Conservation (phyloP, 64 coral and sea anemone species). For the Porites lutea region DNA sequence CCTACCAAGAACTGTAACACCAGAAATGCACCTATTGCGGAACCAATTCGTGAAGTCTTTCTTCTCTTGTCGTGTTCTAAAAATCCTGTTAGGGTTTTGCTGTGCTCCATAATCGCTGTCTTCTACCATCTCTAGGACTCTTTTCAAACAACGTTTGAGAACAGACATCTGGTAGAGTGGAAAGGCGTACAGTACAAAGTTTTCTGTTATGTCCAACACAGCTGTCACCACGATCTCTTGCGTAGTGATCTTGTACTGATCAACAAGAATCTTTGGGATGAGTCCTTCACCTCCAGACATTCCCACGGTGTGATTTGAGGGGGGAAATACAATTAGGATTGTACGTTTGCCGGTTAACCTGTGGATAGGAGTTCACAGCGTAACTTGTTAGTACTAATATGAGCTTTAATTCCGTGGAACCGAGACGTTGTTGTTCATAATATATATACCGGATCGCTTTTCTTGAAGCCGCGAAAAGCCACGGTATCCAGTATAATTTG, state of each 20-base stretch:
- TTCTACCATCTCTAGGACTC: background rate
- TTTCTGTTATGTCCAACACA: conserved; percentile 28
- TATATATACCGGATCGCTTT: too few relatives aligned
- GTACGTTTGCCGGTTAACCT: background rate
- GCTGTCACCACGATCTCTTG: conserved; percentile 38
- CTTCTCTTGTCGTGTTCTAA: conserved; percentile 15
- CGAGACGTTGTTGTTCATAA: too few relatives aligned
- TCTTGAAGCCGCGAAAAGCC: too few relatives aligned
- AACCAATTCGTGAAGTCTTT: background rate
- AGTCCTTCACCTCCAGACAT: too few relatives aligned
- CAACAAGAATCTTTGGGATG: conserved; percentile 1
- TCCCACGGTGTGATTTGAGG: background rate
- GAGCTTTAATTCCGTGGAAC: too few relatives aligned
- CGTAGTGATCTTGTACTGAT: conserved; percentile 20
- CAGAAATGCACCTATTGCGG: background rate
- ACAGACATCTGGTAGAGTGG: conserved; percentile 57
- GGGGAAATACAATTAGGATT: background rate
- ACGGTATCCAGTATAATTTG: too few relatives aligned
- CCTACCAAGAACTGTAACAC: conserved; percentile 22
- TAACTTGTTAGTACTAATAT: background rate
- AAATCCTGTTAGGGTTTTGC: background rate
- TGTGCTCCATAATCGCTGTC: conserved; percentile 5
- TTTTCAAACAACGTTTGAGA: conserved; percentile 8
- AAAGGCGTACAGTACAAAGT: conserved; percentile 31
- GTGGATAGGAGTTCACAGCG: background rate